These are phyloP conservation scores for Thelaira solivaga DNA, from an alignment of 2,888 invertebrate genomes.

Conservation along the genomic window DNA sequence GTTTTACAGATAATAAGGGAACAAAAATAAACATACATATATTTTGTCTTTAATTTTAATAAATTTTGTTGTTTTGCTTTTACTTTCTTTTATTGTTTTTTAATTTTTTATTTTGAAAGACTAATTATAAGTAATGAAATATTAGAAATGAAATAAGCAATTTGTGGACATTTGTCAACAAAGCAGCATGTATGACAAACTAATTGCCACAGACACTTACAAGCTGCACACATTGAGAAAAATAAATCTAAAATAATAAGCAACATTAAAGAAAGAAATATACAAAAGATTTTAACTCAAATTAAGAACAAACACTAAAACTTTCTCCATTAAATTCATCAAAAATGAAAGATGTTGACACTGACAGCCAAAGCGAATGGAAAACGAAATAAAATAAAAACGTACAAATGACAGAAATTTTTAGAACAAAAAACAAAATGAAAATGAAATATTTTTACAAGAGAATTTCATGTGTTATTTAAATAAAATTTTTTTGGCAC, in stretches of 20 bases:
- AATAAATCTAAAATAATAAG: background rate
- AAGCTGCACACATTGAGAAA: background rate
- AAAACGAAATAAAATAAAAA: background rate
- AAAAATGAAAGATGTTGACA: slow-evolving; percentile 20
- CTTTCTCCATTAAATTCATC: background rate
- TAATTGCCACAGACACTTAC: slow-evolving; percentile 23
- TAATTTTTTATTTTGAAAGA: too few species aligned
- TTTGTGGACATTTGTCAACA: slow-evolving; percentile 59
- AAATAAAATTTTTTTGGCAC: too few species aligned
- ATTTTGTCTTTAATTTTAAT: too few species aligned
- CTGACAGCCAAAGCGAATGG: background rate
- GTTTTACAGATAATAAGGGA: too few species aligned
- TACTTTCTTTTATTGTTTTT: background rate
- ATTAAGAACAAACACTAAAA: slow-evolving; percentile 3
- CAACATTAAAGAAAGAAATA: background rate
- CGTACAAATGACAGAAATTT: too few species aligned
- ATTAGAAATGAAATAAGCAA: slow-evolving; percentile 47
- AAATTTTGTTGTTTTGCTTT: background rate
- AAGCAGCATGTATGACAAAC: slow-evolving; percentile 35
- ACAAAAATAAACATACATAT: too few species aligned
- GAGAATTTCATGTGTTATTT: too few species aligned
- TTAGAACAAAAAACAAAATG: too few species aligned
- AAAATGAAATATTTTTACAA: too few species aligned
- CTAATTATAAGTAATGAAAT: slow-evolving; percentile 45
- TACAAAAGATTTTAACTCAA: background rate